phyloP scores from a whole-genome alignment of 2,797 vertebrate species.

The Xerus rutilus region DNA sequence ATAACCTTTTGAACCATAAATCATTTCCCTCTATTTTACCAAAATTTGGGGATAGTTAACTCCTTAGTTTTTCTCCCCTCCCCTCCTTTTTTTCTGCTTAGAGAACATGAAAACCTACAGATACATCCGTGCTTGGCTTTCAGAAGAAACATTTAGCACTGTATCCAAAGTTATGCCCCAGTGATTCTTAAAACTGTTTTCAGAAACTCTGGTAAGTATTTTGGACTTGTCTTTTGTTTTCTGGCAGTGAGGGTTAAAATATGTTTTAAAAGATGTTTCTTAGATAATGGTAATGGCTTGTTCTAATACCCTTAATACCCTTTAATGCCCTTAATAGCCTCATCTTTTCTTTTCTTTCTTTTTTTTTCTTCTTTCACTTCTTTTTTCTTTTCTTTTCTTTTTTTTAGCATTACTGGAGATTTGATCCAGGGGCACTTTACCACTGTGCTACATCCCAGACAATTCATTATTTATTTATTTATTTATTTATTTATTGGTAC shows the following conservation, averaged over 20 bases:
- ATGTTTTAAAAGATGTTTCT: conserved; percentile 32
- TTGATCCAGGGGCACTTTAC: too few relatives aligned
- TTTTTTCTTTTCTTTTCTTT: not conserved
- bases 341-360: not conserved
- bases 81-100: not conserved
- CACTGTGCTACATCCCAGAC: too few relatives aligned
- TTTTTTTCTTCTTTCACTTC: not conserved
- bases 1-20: not conserved
- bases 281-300: too few relatives aligned
- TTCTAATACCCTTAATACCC: too few relatives aligned
- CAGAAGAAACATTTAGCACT: not conserved
- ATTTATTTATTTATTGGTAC: too few relatives aligned
- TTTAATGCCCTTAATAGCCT: too few relatives aligned
- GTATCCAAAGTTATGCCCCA: not conserved
- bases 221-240: conserved; percentile 44
- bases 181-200: not conserved
- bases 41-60: not conserved
- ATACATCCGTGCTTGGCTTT: not conserved
- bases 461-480: too few relatives aligned
- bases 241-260: conserved; percentile 29
- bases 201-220: conserved; percentile 9
- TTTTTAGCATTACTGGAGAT: too few relatives aligned
- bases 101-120: not conserved
- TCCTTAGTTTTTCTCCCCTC: not conserved
- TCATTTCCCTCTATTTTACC: not conserved